Conservation (phyloP, 2,797 vertebrate genomes). For the Pitangus sulphuratus region DNA sequence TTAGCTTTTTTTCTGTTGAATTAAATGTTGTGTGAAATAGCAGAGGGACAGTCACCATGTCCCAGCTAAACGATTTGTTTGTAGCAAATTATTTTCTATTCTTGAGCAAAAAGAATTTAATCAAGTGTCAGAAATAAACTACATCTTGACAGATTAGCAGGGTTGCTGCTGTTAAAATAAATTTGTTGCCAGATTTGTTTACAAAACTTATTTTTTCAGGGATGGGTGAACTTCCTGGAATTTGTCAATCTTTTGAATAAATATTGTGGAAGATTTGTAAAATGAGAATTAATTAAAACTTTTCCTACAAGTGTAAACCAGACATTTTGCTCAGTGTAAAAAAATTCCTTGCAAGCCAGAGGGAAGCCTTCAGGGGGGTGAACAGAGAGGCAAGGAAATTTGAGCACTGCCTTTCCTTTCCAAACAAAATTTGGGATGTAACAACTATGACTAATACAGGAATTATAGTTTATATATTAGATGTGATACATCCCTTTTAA, state of each 20-base stretch:
- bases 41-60: background rate
- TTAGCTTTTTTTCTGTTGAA: background rate
- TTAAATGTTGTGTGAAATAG: background rate
- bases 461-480: background rate
- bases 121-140: conserved; percentile 36
- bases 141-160: conserved; percentile 37
- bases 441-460: background rate
- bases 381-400: background rate
- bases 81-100: conserved; percentile 36
- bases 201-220: conserved; percentile 53
- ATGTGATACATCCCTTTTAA: background rate
- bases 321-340: background rate
- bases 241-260: conserved; percentile 55
- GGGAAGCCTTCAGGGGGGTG: background rate
- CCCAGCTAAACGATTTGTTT: conserved; percentile 27
- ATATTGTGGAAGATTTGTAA: conserved; percentile 50
- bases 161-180: conserved; percentile 41
- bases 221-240: conserved; percentile 49
- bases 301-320: conserved; percentile 6
- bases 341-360: background rate
- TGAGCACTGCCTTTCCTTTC: background rate
- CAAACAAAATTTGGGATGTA: background rate
- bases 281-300: conserved; percentile 62
- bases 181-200: conserved; percentile 69
- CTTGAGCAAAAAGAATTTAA: conserved; percentile 30